Base-by-base conservation (phyloP, 92 coral and sea anemone genomes). In the Parazoanthus swiftii region DNA sequence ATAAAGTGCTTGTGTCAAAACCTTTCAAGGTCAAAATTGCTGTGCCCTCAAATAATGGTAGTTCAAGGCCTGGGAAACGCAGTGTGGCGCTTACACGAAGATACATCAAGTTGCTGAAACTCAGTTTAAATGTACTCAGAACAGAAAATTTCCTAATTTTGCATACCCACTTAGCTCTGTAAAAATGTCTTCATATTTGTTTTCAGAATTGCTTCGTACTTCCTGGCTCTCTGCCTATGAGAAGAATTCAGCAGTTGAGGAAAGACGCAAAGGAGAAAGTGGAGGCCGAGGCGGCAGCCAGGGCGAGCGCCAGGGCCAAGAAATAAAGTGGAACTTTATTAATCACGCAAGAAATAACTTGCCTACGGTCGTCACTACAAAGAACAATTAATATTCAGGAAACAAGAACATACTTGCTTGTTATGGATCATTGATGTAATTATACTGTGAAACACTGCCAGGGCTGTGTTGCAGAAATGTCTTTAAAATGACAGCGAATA, bases 141-240 rank as follows among this genome's bases (percentile, higher is more conserved):
- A 63, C 70, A 63, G 26, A 18, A 5, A 20, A 63, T 5, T 63
- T 63, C 70, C 8, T 0, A 23, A 5, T 4, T 18, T 63, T 1
- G 7, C 70, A 23, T 63, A 21, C 6, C 3, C 8, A 1, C 18
- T 13, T 11, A 1, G 1, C 3, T 18, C 29, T 7, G 48, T 37
- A 56, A 6, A 18, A 10, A 86, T 44, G 21, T 0, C 13, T 33
- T 74, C 1, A 20, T 3, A 9, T 89, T 71, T 81, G 83, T 65
- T 76, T 48, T 76, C 72, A 97, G 99, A 90, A 95, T 70, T 88
- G 98, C 56, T 97, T 97, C 82, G 89, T 92, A 44, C 88, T 93
- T 21, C 99, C 99, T 79, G 99, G 99, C 18, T 97, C 99, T 8
- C 89, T 97, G 36, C 94, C 99, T 50, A 92, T 74, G 85, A 90